A percentile compares a stretch with the other conserved stretches of the same genome.
Evolutionary conservation across 2,113 vertebrate genomes (phyloP).

Genomic region (Chionomys nivalis): DNA sequence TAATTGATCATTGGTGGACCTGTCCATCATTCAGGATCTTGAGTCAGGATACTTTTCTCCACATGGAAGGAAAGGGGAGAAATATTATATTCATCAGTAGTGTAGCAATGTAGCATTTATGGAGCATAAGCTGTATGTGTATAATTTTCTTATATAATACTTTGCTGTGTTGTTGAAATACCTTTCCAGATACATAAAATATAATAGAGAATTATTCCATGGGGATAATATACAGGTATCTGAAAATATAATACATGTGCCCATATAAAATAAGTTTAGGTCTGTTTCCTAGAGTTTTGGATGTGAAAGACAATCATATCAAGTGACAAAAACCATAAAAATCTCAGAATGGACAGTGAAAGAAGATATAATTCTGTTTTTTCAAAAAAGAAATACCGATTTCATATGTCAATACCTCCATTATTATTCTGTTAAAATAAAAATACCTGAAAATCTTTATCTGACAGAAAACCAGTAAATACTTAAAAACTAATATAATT

Average conservation of each 20-base stretch:
- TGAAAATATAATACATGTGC: not conserved
- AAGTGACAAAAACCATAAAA: not conserved
- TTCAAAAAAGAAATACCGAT: conserved; percentile 54
- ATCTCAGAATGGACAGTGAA: conserved; percentile 56
- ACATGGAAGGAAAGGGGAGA: not conserved
- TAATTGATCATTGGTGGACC: not conserved
- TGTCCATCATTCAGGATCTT: not conserved
- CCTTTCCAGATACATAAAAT: not conserved
- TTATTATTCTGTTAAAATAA: conserved; percentile 25
- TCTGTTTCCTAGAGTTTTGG: not conserved
- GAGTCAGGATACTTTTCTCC: not conserved
- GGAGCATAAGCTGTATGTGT: not conserved
- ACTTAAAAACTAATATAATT: not conserved
- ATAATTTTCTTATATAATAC: not conserved
- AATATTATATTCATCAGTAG: not conserved
- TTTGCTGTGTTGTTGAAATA: not conserved
- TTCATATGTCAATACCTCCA: conserved; percentile 46
- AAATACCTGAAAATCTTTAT: not conserved
- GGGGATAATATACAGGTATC: not conserved
- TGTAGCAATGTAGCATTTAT: not conserved
- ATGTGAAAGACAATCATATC: conserved; percentile 15
- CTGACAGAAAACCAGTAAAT: not conserved
- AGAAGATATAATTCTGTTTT: not conserved
- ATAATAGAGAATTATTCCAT: not conserved
- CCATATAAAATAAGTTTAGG: not conserved